Evolutionary conservation across 2,113 vertebrate genomes (phyloP).

Genomic region (Lathamus discolor): DNA sequence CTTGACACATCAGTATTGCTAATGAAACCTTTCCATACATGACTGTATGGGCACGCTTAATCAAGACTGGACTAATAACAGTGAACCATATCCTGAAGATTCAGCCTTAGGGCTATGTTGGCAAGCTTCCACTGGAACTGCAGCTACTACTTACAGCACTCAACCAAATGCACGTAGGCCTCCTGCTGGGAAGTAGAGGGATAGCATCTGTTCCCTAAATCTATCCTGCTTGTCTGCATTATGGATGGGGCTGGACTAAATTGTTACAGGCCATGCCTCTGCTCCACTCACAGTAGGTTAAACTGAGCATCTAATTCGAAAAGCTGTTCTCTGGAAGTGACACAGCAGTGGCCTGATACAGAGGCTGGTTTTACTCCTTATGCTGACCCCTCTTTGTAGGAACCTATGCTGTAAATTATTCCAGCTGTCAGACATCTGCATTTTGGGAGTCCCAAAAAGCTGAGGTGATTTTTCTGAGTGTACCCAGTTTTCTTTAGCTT

Average conservation of each 20-base stretch:
- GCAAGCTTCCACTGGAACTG: background rate
- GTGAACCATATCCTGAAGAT: background rate
- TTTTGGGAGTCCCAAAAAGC: background rate
- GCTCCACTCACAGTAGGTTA: background rate
- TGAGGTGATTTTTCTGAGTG: background rate
- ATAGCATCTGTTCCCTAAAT: background rate
- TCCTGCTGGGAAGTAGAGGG: background rate
- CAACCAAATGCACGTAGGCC: background rate
- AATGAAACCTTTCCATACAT: accelerated
- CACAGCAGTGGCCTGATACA: background rate
- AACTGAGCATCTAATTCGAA: background rate
- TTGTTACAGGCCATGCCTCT: background rate
- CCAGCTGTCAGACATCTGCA: background rate
- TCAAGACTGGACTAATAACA: background rate
- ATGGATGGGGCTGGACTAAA: background rate
- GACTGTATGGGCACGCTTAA: background rate
- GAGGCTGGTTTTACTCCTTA: background rate
- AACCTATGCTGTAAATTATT: background rate
- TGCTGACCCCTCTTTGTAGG: background rate
- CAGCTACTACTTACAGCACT: background rate
- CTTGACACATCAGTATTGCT: background rate
- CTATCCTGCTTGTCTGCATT: background rate
- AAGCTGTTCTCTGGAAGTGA: background rate
- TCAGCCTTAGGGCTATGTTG: background rate
- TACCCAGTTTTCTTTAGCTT: background rate